Evolutionary conservation across 2,797 vertebrate species (phyloP).

Genomic region (Crypturellus tataupa): DNA sequence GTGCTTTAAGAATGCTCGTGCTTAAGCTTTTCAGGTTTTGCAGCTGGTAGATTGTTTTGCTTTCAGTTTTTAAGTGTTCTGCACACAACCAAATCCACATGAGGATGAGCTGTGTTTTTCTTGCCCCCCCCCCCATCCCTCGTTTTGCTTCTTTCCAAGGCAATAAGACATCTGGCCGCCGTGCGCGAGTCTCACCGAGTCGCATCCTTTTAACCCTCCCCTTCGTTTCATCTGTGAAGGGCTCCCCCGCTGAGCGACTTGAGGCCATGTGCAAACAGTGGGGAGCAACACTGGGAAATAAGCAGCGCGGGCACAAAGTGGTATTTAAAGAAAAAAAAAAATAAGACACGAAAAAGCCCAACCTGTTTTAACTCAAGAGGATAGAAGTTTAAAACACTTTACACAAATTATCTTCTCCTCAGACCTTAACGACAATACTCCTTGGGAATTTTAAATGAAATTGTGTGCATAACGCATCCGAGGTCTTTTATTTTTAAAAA

Average conservation of each 20-base stretch:
- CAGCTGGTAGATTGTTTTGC: slow-evolving; percentile 57
- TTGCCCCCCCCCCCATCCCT: neutral
- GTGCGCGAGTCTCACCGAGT: slow-evolving; percentile 45
- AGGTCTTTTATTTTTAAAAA: slow-evolving; percentile 9
- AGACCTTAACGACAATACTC: slow-evolving; percentile 20
- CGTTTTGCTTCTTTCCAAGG: slow-evolving; percentile 49
- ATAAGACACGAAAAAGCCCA: neutral
- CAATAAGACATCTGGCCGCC: slow-evolving; percentile 75
- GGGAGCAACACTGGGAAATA: slow-evolving; percentile 31
- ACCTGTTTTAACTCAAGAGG: slow-evolving; percentile 12
- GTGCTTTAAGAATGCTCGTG: slow-evolving; percentile 26
- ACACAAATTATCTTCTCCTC: slow-evolving; percentile 51
- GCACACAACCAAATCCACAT: slow-evolving; percentile 3
- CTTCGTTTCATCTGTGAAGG: slow-evolving; percentile 62
- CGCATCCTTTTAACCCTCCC: slow-evolving; percentile 64
- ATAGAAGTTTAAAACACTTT: slow-evolving; percentile 58
- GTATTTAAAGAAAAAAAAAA: no score
- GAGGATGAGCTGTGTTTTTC: slow-evolving; percentile 44
- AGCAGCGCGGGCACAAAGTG: neutral
- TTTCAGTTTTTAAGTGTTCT: slow-evolving; percentile 62
- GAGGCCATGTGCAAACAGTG: slow-evolving; percentile 65
- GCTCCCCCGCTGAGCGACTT: slow-evolving; percentile 63
- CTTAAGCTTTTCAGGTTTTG: slow-evolving; percentile 63
- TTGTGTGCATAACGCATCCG: slow-evolving; percentile 71
- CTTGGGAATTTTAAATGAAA: slow-evolving; percentile 75